A percentile compares a stretch with the other conserved stretches of the same genome.
These are phyloP conservation scores for Spodoptera litura DNA, from an alignment of 1,140 invertebrate species.

Conservation along the genomic window DNA sequence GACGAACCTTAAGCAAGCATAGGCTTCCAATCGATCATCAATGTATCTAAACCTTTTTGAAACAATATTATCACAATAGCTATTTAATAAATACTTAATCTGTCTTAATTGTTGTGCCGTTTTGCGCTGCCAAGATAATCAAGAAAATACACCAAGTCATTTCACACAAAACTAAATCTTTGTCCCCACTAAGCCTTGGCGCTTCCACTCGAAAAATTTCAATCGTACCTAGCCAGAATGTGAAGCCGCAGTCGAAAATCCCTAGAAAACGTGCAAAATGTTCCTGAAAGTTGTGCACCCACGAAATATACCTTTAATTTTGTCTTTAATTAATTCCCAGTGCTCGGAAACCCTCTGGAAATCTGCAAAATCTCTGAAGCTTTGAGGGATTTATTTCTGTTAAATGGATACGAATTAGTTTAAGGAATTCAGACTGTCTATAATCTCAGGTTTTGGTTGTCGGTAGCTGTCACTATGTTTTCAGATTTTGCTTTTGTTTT, in stretches of 20 bases:
- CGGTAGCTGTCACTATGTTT: no score
- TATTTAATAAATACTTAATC: not conserved
- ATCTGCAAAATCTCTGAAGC: constrained; percentile 14
- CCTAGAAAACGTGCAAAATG: constrained; percentile 78
- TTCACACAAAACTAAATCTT: not conserved
- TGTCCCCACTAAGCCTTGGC: constrained; percentile 69
- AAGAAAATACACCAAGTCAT: not conserved
- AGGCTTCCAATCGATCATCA: no score
- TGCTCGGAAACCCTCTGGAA: constrained; percentile 18
- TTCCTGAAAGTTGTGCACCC: constrained; percentile 63
- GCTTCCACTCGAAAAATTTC: constrained; percentile 84
- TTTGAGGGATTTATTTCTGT: constrained; percentile 25
- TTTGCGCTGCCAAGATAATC: not conserved
- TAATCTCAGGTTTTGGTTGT: not conserved
- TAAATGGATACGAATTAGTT: constrained; percentile 26
- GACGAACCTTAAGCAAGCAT: no score
- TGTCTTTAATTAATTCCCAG: constrained; percentile 58
- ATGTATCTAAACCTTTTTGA: no score
- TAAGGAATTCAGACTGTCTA: not conserved
- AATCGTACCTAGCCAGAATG: constrained; percentile 78
- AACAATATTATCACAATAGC: not conserved
- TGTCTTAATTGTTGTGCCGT: no score
- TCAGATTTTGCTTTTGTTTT: no score
- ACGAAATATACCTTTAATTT: constrained; percentile 68
- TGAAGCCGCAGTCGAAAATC: constrained; percentile 78